Evolutionary conservation across 2,888 invertebrate species (phyloP), one percentile per base, ranked within the genome.

Genomic region (Cepaea hortensis): DNA sequence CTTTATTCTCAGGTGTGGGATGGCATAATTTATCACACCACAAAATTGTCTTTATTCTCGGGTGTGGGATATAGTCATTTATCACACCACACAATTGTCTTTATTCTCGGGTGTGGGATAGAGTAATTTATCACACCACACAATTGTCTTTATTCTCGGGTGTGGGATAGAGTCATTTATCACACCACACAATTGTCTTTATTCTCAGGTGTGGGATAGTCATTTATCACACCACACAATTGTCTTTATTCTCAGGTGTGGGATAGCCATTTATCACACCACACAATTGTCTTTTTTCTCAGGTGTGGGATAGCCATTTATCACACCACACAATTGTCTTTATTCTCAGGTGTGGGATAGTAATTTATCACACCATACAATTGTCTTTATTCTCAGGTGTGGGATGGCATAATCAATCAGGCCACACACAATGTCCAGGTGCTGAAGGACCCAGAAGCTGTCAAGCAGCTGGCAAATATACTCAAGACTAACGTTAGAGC

Each of bases 401-500:
- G 99, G 99, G 99, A 99, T 95, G 98, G 98, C 93, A 98, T 99
- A 87, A 99, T 99, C 92, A 97, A 97, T 91, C 97, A 98, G 94
- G 99, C 99, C 87, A 97, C 98, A 76, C 97, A 96, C 96, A 98
- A 98, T 95, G 98, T 99, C 13, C 98, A 99, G 93, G 97, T 98
- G 89, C 95, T 99, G 85, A 98, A 98, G 95, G 98, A 99, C 95
- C 97, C 97, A 91, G 98, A 99, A 94, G 97, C 98, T 91, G 98
- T 99, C 0, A 98, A 98, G 95, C 99, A 99, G 95, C 96, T 99
- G 89, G 97, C 97, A 86, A 99, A 98, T 95, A 99, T 99, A 95
- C 96, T 99, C 87, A 99, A 99, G 95, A 99, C 99, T 1, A 99
- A 99, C 95, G 98, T 99, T 46, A 96, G 99, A 90, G 99, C 99